These are phyloP conservation scores for Campoplex nolae DNA, from an alignment of 2,888 invertebrate genomes.

Conservation along the genomic window DNA sequence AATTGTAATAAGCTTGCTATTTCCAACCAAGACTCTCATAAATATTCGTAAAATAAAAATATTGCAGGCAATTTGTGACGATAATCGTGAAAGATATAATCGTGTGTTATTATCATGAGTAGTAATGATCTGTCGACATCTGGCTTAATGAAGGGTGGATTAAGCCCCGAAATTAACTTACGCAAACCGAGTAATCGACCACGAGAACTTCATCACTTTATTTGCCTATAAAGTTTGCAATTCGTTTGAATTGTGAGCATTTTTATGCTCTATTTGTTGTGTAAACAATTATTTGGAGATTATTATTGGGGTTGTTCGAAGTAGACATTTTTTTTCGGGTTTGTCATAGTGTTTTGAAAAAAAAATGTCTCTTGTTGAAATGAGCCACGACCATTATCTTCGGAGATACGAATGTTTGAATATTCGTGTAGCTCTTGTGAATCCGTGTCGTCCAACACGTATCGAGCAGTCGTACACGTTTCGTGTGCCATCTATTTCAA, in stretches of 20 bases:
- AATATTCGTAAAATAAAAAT: not conserved
- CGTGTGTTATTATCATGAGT: not conserved
- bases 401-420: not conserved
- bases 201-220: not conserved
- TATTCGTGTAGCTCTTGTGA: not conserved
- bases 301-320: not conserved
- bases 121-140: not conserved
- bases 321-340: not conserved
- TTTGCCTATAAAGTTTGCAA: not conserved
- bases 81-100: conserved; percentile 2
- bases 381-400: not conserved
- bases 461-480: not conserved
- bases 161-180: not conserved
- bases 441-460: not conserved
- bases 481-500: not conserved
- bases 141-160: conserved; percentile 11
- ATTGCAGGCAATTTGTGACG: not conserved
- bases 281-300: not conserved
- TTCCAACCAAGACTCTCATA: not conserved
- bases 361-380: not conserved
- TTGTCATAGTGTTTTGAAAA: not conserved
- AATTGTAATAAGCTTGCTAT: conserved; percentile 18
- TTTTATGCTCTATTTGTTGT: not conserved
- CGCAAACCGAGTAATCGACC: not conserved
- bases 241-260: not conserved